A percentile compares a stretch with the other conserved stretches of the same genome.
Evolutionary conservation across 2,888 invertebrate genomes (phyloP).

Genomic region (Dyspetes luteomarginatus): DNA sequence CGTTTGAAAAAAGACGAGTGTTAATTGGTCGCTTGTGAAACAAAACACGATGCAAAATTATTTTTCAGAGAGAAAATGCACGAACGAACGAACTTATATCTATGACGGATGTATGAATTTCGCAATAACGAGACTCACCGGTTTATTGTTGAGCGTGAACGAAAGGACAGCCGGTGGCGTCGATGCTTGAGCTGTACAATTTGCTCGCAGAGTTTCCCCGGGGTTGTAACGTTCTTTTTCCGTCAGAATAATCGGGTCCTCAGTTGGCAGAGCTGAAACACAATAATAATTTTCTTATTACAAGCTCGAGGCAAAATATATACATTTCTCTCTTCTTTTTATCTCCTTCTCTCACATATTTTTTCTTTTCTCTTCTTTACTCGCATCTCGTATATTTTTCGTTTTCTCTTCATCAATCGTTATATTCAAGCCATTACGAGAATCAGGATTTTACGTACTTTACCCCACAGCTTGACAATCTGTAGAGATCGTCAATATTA

Average conservation of each 20-base stretch:
- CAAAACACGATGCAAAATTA: neutral
- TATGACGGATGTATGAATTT: neutral
- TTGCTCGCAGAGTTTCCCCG: conserved; percentile 90
- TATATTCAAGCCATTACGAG: neutral
- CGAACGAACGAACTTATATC: neutral
- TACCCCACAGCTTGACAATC: conserved; percentile 1
- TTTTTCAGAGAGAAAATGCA: neutral
- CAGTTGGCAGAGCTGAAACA: conserved; percentile 89
- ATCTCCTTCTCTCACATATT: neutral
- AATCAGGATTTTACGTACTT: conserved; percentile 33
- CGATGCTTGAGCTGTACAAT: conserved; percentile 92
- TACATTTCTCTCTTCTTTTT: conserved; percentile 6
- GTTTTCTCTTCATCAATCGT: too few species aligned
- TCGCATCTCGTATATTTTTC: too few species aligned
- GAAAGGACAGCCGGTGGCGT: conserved; percentile 90
- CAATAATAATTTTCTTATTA: conserved; percentile 69
- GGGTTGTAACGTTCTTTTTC: conserved; percentile 90
- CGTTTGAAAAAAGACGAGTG: neutral
- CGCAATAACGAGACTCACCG: conserved; percentile 86
- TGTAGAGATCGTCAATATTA: too few species aligned
- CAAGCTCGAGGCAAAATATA: conserved; percentile 24
- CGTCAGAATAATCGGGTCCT: conserved; percentile 88
- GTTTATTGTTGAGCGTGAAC: conserved; percentile 90
- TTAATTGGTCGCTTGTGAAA: neutral
- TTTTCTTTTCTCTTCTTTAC: too few species aligned